phyloP scores from a whole-genome alignment of 2,888 invertebrate species.

The Lycaena phlaeas region DNA sequence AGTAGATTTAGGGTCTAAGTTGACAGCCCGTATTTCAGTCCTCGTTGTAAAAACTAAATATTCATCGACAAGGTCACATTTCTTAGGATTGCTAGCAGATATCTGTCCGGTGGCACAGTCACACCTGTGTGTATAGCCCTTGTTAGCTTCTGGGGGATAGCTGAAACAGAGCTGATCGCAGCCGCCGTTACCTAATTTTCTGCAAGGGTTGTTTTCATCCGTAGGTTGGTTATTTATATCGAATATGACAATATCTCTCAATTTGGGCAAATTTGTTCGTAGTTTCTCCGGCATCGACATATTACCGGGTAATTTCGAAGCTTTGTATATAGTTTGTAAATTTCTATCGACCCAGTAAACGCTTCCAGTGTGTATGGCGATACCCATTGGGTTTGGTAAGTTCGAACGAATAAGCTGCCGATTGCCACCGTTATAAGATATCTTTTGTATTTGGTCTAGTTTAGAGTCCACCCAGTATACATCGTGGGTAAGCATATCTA shows the following conservation, averaged over 20 bases:
- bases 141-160: conserved; percentile 79
- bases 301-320: conserved; percentile 84
- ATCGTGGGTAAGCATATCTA: conserved; percentile 94
- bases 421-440: conserved; percentile 87
- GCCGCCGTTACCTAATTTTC: conserved; percentile 81
- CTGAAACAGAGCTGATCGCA: conserved; percentile 98
- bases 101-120: conserved; percentile 94
- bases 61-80: conserved; percentile 88
- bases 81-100: conserved; percentile 74
- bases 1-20: conserved; percentile 86
- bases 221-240: conserved; percentile 90
- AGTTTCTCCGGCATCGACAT: conserved; percentile 79
- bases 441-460: conserved; percentile 93
- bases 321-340: conserved; percentile 85
- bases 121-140: conserved; percentile 78
- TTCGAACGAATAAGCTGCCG: conserved; percentile 88
- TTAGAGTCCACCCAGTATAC: conserved; percentile 98
- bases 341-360: conserved; percentile 98
- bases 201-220: conserved; percentile 87
- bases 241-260: conserved; percentile 93
- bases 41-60: conserved; percentile 95
- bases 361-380: conserved; percentile 86
- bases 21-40: conserved; percentile 93
- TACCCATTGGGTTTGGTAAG: conserved; percentile 94
- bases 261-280: conserved; percentile 86